Percentiles rank a stretch among this genome's conserved stretches.
Conservation (phyloP, 2,888 invertebrate species). For the Eilema sororculum region DNA sequence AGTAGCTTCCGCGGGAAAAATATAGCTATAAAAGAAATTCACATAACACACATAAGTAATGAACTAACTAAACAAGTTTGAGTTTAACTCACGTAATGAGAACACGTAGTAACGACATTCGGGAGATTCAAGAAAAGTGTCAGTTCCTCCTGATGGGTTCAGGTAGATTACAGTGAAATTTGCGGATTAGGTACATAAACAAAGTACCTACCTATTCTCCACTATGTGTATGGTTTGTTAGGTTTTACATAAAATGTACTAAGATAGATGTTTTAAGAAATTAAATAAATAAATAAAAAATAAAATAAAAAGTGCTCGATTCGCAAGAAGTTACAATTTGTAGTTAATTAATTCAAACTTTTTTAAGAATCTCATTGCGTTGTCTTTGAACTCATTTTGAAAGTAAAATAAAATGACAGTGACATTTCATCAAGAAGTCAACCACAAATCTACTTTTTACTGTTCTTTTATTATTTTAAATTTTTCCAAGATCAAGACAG, state of each 20-base stretch:
- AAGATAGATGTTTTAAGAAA: no score
- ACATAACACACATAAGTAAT: conserved; percentile 1
- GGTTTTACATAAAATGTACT: no score
- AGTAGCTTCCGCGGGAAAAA: conserved; percentile 4
- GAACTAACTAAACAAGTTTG: background rate
- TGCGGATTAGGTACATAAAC: no score
- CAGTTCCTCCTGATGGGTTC: no score
- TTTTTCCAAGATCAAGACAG: no score
- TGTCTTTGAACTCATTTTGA: background rate
- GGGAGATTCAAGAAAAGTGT: background rate
- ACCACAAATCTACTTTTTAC: background rate
- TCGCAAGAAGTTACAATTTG: no score
- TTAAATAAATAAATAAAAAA: no score
- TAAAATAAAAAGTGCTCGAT: no score
- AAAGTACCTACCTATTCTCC: no score
- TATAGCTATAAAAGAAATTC: conserved; percentile 2
- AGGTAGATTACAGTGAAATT: no score
- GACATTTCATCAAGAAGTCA: conserved; percentile 1
- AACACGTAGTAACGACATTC: background rate
- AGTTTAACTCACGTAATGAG: background rate
- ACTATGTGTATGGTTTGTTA: no score
- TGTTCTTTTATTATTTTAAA: background rate
- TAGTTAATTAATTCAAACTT: no score
- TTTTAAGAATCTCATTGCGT: background rate
- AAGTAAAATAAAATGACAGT: background rate